Percentiles rank a stretch among this genome's conserved stretches.
Evolutionary conservation across 2,113 vertebrate species (phyloP).

Genomic region (Potamarius usumacintae): DNA sequence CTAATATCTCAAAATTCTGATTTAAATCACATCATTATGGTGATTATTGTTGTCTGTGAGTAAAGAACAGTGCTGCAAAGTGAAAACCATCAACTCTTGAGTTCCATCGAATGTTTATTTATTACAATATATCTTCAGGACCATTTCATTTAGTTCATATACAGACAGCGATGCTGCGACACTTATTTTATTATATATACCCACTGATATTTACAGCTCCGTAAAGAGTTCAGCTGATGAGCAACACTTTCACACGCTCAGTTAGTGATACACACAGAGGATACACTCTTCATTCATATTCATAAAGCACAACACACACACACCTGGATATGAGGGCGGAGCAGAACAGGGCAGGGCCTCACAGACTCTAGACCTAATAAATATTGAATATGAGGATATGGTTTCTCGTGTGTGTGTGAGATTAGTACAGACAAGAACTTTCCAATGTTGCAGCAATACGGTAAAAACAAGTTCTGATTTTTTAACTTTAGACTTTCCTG

Average conservation of each 20-base stretch:
- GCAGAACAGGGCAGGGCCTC: background rate
- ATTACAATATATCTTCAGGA: conserved; percentile 52
- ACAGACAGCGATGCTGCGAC: conserved; percentile 46
- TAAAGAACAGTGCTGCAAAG: background rate
- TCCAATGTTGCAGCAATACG: background rate
- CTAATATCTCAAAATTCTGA: no score
- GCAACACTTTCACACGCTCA: conserved; percentile 26
- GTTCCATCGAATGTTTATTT: conserved; percentile 49
- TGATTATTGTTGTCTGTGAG: background rate
- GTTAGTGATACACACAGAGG: conserved; percentile 20
- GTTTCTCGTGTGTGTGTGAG: background rate
- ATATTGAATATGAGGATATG: background rate
- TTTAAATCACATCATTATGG: no score
- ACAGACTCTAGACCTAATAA: background rate
- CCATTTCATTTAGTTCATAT: conserved; percentile 50
- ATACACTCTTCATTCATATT: conserved; percentile 36
- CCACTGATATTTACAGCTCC: conserved; percentile 50
- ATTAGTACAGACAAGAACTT: background rate
- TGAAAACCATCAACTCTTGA: background rate
- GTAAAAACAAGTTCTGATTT: background rate
- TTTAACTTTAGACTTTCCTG: background rate
- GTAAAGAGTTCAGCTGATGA: conserved; percentile 34
- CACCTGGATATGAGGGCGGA: background rate
- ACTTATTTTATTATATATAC: conserved; percentile 36
- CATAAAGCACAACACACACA: conserved; percentile 24